These are phyloP conservation scores for Gonatopus flavifemur DNA, from an alignment of 1,140 invertebrate genomes.

Conservation along the genomic window DNA sequence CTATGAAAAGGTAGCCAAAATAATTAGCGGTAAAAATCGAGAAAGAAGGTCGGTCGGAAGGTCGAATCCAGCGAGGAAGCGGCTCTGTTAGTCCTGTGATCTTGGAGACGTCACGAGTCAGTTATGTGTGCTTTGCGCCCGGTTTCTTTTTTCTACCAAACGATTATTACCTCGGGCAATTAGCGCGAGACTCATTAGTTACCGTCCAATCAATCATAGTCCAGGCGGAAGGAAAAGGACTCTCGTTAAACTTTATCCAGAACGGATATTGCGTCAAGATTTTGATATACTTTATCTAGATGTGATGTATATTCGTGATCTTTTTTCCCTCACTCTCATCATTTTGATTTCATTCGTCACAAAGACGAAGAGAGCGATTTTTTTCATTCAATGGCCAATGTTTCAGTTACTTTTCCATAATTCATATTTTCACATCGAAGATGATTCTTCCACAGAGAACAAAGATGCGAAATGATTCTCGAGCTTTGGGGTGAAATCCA, in stretches of 20 bases:
- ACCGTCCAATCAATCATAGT: constrained; percentile 45
- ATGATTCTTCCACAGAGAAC: too few relatives aligned
- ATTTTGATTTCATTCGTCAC: neutral
- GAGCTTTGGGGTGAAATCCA: too few relatives aligned
- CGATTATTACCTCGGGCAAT: constrained; percentile 41
- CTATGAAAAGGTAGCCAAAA: constrained; percentile 31
- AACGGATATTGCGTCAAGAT: too few relatives aligned
- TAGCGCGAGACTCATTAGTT: constrained; percentile 45
- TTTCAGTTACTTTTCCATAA: too few relatives aligned
- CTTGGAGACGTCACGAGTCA: constrained; percentile 41
- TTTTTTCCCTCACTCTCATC: neutral
- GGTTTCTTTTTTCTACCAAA: constrained; percentile 36
- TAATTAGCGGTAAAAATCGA: constrained; percentile 38
- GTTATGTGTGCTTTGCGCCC: constrained; percentile 44
- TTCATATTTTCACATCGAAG: too few relatives aligned
- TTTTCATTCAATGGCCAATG: too few relatives aligned
- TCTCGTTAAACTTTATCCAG: too few relatives aligned
- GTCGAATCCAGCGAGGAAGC: constrained; percentile 48
- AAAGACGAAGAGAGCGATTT: too few relatives aligned
- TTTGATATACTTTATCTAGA: too few relatives aligned
- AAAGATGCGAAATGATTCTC: too few relatives aligned
- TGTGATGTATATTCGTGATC: too few relatives aligned
- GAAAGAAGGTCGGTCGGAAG: constrained; percentile 46
- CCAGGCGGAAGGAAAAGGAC: too few relatives aligned
- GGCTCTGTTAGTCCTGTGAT: constrained; percentile 42